Conservation (phyloP, 2,113 vertebrate species). For the Megaleporinus macrocephalus region DNA sequence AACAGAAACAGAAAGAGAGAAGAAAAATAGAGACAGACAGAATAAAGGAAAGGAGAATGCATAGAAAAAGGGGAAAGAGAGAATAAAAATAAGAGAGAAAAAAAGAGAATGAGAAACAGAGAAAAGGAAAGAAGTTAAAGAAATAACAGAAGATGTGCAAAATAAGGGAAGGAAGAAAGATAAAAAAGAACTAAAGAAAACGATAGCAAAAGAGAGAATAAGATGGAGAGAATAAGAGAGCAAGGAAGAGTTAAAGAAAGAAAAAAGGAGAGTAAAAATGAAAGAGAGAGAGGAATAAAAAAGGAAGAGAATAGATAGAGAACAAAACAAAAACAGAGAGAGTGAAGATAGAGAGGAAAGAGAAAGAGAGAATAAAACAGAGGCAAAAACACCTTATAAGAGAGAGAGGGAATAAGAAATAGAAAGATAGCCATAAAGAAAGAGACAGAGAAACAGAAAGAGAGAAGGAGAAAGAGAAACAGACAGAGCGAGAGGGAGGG, state of each 20-base stretch:
- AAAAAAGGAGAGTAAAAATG: too few relatives aligned
- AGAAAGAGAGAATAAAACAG: neutral
- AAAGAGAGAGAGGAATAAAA: neutral
- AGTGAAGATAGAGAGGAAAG: neutral
- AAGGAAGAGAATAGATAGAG: neutral
- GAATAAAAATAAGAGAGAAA: too few relatives aligned
- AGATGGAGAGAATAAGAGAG: too few relatives aligned
- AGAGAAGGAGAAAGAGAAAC: neutral
- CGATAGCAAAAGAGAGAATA: too few relatives aligned
- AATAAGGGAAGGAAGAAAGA: too few relatives aligned
- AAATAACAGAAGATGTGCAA: too few relatives aligned
- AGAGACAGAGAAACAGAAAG: neutral
- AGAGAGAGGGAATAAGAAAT: neutral
- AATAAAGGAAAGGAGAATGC: too few relatives aligned
- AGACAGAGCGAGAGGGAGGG: neutral
- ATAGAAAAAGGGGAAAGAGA: too few relatives aligned
- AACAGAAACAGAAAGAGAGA: too few relatives aligned
- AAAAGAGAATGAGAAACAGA: constrained; percentile 42
- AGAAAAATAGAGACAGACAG: too few relatives aligned
- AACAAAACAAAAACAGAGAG: neutral
- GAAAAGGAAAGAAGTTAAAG: neutral
- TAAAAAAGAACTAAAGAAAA: too few relatives aligned
- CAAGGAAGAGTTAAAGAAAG: neutral
- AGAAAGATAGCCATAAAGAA: neutral
- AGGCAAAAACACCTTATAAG: neutral